phyloP scores from a whole-genome alignment of 2,888 invertebrate genomes.

The Zonitis immaculata region DNA sequence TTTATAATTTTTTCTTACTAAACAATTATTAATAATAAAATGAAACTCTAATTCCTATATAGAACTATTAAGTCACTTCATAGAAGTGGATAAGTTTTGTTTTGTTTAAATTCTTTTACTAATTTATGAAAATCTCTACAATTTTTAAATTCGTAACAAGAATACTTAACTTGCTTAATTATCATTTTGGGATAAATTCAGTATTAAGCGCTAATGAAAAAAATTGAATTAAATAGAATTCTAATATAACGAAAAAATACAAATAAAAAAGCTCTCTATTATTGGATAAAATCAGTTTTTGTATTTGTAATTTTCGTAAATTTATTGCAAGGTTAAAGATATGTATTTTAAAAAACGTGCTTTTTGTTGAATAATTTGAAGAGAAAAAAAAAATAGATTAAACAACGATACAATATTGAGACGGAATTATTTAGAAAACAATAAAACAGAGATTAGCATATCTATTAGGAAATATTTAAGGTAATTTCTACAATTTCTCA shows the following conservation, averaged over 20 bases:
- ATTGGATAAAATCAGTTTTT: slow-evolving; percentile 9
- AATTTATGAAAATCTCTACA: slow-evolving; percentile 30
- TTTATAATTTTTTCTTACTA: background rate
- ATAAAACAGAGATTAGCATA: too few species aligned
- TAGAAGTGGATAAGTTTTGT: slow-evolving; percentile 37
- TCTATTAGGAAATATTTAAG: slow-evolving; percentile 25
- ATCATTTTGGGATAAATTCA: slow-evolving; percentile 20
- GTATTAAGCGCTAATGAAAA: slow-evolving; percentile 21
- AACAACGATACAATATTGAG: too few species aligned
- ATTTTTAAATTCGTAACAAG: slow-evolving; percentile 45
- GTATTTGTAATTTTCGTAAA: slow-evolving; percentile 12
- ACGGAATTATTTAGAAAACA: too few species aligned
- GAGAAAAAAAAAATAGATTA: too few species aligned
- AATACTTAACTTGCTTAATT: slow-evolving; percentile 38
- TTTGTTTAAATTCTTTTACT: slow-evolving; percentile 11
- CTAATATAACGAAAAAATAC: slow-evolving; percentile 13
- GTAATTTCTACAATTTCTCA: slow-evolving; percentile 33
- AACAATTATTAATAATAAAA: slow-evolving; percentile 11
- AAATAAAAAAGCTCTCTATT: slow-evolving; percentile 13
- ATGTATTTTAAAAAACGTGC: slow-evolving; percentile 31
- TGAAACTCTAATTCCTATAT: slow-evolving; percentile 18
- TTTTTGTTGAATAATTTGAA: too few species aligned
- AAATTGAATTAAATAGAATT: slow-evolving; percentile 10
- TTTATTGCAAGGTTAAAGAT: slow-evolving; percentile 41
- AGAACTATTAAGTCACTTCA: slow-evolving; percentile 35